Conservation (phyloP, 2,888 invertebrate genomes). For the Urechis unicinctus region DNA sequence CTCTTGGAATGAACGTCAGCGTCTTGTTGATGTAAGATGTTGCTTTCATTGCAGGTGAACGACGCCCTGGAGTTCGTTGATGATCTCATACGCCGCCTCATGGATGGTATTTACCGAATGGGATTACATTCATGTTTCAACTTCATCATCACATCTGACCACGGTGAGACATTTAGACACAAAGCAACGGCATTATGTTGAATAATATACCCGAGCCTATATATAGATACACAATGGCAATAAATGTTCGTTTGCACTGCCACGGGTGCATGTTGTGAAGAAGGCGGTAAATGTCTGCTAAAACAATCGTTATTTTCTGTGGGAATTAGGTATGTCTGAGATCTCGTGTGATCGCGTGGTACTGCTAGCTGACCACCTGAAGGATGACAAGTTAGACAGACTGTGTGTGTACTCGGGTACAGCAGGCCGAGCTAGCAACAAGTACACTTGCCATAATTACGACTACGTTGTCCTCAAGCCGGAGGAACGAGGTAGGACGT, state of each 20-base stretch:
- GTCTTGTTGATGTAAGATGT: not conserved
- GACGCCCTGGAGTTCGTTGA: conserved; percentile 37
- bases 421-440: conserved; percentile 27
- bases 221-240: too few relatives aligned
- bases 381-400: conserved; percentile 14
- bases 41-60: conserved; percentile 30
- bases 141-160: conserved; percentile 39
- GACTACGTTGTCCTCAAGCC: conserved; percentile 5
- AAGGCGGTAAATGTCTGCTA: not conserved
- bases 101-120: conserved; percentile 32
- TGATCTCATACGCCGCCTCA: conserved; percentile 28
- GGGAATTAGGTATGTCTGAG: conserved; percentile 27
- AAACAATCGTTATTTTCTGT: not conserved
- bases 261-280: too few relatives aligned
- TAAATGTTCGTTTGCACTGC: too few relatives aligned
- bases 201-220: too few relatives aligned
- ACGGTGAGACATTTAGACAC: too few relatives aligned
- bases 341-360: conserved; percentile 31
- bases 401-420: conserved; percentile 30
- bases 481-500: conserved; percentile 1
- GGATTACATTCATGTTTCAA: conserved; percentile 38
- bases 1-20: too few relatives aligned
- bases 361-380: conserved; percentile 27
- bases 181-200: too few relatives aligned
- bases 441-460: conserved; percentile 7